Evolutionary conservation across 2,113 vertebrate genomes (phyloP).

Genomic region (Peromyscus leucopus): DNA sequence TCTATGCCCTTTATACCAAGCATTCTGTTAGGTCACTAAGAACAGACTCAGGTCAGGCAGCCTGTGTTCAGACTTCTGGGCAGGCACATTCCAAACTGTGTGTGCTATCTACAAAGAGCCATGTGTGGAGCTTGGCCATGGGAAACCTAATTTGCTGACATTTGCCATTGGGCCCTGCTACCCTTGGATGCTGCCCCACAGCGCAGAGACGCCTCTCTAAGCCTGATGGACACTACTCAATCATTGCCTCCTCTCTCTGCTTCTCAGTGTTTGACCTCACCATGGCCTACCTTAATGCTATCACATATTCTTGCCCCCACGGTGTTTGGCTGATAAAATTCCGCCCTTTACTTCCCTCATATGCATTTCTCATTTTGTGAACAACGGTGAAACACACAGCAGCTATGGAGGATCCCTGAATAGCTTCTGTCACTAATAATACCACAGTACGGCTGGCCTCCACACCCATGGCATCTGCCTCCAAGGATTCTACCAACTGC

Average conservation of each 20-base stretch:
- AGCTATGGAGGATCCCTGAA: neutral
- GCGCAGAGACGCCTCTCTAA: neutral
- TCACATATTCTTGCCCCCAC: too few relatives aligned
- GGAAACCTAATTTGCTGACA: neutral
- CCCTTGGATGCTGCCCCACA: neutral
- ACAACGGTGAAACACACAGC: neutral
- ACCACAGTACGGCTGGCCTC: neutral
- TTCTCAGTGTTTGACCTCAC: neutral
- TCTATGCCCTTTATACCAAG: neutral
- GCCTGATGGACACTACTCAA: neutral
- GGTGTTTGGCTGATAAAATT: neutral
- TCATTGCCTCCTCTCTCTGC: neutral
- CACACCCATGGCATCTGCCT: neutral
- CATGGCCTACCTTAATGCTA: neutral
- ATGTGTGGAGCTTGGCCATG: accelerated
- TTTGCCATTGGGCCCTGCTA: accelerated
- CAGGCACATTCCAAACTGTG: neutral
- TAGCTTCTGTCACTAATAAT: neutral
- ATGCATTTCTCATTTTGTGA: neutral
- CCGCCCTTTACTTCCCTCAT: neutral
- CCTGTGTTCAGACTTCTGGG: neutral
- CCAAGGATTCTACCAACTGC: neutral
- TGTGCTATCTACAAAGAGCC: neutral
- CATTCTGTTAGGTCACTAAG: neutral
- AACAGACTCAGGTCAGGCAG: accelerated